phyloP scores from a whole-genome alignment of 2,797 vertebrate species.

The Oreortyx pictus region DNA sequence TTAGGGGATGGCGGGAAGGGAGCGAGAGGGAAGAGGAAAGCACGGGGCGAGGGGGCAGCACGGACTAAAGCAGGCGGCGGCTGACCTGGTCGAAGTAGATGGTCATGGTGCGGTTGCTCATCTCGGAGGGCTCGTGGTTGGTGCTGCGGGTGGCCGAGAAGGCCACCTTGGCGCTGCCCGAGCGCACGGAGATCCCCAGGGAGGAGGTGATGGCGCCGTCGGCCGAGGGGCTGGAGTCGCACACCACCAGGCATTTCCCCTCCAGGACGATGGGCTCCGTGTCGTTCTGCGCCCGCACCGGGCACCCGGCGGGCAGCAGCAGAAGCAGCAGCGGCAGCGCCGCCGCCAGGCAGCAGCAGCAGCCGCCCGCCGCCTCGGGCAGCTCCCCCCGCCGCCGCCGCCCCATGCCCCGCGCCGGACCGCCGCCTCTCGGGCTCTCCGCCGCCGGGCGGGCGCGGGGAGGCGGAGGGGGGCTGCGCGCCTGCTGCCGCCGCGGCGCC shows the following conservation, averaged over 20 bases:
- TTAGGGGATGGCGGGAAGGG: no score
- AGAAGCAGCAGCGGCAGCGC: constrained; percentile 87
- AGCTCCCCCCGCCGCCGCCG: constrained; percentile 72
- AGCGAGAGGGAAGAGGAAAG: background rate
- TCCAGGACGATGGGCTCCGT: constrained; percentile 98
- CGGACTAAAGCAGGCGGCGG: constrained; percentile 91
- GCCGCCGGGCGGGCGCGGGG: constrained; percentile 7
- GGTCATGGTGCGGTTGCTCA: constrained; percentile 97
- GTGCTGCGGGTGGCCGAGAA: constrained; percentile 96
- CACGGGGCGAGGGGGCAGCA: constrained; percentile 73
- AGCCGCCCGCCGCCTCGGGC: constrained; percentile 42
- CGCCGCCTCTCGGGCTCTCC: constrained; percentile 24
- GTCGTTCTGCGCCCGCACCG: constrained; percentile 91
- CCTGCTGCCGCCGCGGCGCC: constrained; percentile 8
- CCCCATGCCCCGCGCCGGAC: constrained; percentile 64
- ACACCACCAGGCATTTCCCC: constrained; percentile 97
- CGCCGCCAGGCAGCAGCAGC: constrained; percentile 79
- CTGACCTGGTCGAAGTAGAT: constrained; percentile 98
- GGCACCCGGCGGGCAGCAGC: constrained; percentile 75
- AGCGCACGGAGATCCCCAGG: constrained; percentile 96
- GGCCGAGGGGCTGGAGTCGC: constrained; percentile 96
- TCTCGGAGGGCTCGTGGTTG: constrained; percentile 98
- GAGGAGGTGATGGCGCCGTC: constrained; percentile 96
- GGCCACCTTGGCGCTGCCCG: constrained; percentile 94
- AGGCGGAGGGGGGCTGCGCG: background rate